Conservation (phyloP, 2,113 vertebrate species). For the Nothoprocta perdicaria region DNA sequence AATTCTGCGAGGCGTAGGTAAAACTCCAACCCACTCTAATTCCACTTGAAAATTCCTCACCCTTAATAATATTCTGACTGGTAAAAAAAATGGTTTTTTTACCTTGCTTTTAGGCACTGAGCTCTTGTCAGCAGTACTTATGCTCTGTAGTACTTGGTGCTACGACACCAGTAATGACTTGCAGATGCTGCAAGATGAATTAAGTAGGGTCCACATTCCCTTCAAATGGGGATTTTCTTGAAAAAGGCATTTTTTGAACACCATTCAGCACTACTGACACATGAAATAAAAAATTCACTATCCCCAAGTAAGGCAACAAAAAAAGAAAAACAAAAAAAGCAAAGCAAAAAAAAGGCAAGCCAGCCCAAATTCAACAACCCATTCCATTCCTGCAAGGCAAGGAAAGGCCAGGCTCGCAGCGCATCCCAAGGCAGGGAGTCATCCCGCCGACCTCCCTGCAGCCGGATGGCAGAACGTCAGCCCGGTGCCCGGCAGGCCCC, state of each 20-base stretch:
- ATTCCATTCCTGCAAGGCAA: background rate
- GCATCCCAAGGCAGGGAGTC: background rate
- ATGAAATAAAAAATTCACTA: background rate
- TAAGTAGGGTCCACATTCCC: background rate
- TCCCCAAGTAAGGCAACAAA: background rate
- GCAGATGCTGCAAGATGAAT: background rate
- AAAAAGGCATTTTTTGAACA: background rate
- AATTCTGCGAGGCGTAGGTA: background rate
- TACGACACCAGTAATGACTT: constrained; percentile 4
- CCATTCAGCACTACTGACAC: background rate
- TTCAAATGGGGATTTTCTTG: background rate
- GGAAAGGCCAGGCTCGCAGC: background rate
- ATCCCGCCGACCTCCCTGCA: constrained; percentile 23
- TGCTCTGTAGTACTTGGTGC: background rate
- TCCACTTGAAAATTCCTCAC: background rate
- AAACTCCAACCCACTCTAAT: no score
- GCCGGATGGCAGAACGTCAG: background rate
- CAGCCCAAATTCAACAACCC: background rate
- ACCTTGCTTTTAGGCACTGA: background rate
- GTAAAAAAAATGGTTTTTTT: background rate
- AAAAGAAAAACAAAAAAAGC: background rate
- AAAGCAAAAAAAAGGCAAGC: background rate
- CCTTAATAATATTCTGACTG: background rate
- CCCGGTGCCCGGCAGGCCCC: constrained; percentile 5
- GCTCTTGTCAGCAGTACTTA: background rate